Conservation (phyloP, 1,140 invertebrate species). For the Drosophila cardini region DNA sequence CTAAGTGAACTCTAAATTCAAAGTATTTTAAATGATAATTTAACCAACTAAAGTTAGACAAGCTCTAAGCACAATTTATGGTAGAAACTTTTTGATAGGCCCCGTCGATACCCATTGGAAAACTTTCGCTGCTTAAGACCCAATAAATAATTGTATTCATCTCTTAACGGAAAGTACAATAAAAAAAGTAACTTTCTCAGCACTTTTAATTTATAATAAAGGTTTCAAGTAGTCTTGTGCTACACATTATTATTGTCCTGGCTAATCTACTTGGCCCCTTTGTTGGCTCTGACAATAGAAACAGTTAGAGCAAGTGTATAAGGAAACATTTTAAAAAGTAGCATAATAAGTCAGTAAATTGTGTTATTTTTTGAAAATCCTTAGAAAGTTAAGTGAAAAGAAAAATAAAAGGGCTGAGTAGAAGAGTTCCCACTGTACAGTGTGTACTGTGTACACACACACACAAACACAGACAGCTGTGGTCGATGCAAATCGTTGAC, state of each 20-base stretch:
- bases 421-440: conserved; percentile 26
- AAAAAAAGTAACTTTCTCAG: neutral
- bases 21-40: too few species aligned
- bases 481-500: conserved; percentile 54
- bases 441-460: conserved; percentile 21
- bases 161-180: too few species aligned
- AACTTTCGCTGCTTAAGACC: too few species aligned
- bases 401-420: conserved; percentile 19
- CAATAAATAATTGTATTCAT: too few species aligned
- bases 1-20: too few species aligned
- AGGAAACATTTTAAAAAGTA: conserved; percentile 45
- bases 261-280: neutral
- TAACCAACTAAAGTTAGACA: too few species aligned
- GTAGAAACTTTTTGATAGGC: too few species aligned
- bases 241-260: neutral
- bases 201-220: neutral
- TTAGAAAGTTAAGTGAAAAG: conserved; percentile 37
- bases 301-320: conserved; percentile 27
- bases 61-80: too few species aligned
- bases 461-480: conserved; percentile 44
- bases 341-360: conserved; percentile 66
- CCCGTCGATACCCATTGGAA: too few species aligned
- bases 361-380: conserved; percentile 27
- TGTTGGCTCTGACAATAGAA: conserved; percentile 20
- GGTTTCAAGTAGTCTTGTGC: neutral